Evolutionary conservation across 2,113 vertebrate genomes (phyloP), one percentile per base, ranked within the genome.

Genomic region (Damaliscus lunatus): DNA sequence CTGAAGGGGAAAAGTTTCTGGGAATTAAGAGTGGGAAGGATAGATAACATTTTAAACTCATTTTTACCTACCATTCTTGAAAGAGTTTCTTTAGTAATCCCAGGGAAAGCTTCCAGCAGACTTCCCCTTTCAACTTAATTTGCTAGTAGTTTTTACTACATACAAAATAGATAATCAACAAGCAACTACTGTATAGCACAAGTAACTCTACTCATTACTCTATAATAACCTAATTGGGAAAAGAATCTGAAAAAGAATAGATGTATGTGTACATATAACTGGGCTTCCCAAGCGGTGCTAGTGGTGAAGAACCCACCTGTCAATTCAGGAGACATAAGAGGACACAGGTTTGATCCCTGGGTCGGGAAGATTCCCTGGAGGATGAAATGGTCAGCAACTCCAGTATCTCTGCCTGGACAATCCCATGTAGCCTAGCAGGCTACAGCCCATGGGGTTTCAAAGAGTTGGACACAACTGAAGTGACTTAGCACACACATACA

Each of bases 361-460:
- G 10, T 12, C 0, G 0, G n/a, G n/a, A 71, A 71, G 67, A 71
- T 71, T 10, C 67, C 19, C n/a, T 40, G 67, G 67, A 71, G 67
- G 19, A 71, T 0, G 2, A 71, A 71, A 40, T 40, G n/a, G 67
- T 40, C n/a, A 40, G 23, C n/a, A 71, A 71, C n/a, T 71, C 19
- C n/a, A 71, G 19, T 40, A 12, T 40, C 67, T 71, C 67, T 71
- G 10, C 67, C n/a, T 23, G n/a, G 19, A 71, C 5, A 40, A 36
- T 3, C n/a, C 10, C n/a, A 40, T 40, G 67, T n/a, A 71, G 21
- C 10, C 67, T 71, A 23, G n/a, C 0, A 0, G 67, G 19, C n/a
- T 71, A 71, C 10, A 71, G 67, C 5, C 67, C n/a, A 40, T 71
- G 67, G n/a, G n/a, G n/a, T 71, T 71, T 71, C n/a, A 71, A 71